Percentiles rank a stretch among this genome's conserved stretches.
phyloP scores from a whole-genome alignment of 2,797 vertebrate species.

The Holocentrus rufus region DNA sequence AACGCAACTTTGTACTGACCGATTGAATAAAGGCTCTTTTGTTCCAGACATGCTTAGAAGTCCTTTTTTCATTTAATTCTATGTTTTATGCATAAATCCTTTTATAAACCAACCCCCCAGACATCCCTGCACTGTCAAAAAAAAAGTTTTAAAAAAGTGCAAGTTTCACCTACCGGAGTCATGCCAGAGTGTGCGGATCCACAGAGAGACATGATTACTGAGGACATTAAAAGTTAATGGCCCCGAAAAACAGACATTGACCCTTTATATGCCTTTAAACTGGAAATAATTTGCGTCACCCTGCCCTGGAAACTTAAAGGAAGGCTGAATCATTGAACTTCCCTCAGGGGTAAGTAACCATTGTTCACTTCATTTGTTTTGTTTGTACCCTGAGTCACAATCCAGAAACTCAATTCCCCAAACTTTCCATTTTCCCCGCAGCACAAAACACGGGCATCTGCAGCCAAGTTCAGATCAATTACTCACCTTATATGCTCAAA shows the following conservation, averaged over 20 bases:
- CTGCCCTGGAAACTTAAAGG: constrained; percentile 43
- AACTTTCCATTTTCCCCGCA: constrained; percentile 32
- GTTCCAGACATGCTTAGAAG: neutral
- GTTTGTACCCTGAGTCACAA: constrained; percentile 45
- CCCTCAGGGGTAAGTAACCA: constrained; percentile 25
- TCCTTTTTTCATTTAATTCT: neutral
- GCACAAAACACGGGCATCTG: neutral
- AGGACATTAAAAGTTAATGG: constrained; percentile 27
- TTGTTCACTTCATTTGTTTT: constrained; percentile 56
- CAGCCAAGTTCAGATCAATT: constrained; percentile 10
- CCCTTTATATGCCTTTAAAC: constrained; percentile 26
- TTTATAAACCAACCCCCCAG: no score
- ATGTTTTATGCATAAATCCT: neutral
- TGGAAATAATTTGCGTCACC: constrained; percentile 42
- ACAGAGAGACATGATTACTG: neutral
- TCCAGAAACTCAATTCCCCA: constrained; percentile 44
- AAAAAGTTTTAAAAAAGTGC: neutral
- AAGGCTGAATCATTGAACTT: constrained; percentile 44
- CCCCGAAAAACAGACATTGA: constrained; percentile 36
- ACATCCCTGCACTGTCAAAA: neutral
- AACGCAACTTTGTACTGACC: neutral
- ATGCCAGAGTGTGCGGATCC: neutral
- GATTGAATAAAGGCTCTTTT: neutral
- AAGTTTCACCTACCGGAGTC: neutral
- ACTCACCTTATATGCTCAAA: neutral